Base-by-base conservation (phyloP, 2,888 invertebrate genomes). In the Heliothis peltigera region DNA sequence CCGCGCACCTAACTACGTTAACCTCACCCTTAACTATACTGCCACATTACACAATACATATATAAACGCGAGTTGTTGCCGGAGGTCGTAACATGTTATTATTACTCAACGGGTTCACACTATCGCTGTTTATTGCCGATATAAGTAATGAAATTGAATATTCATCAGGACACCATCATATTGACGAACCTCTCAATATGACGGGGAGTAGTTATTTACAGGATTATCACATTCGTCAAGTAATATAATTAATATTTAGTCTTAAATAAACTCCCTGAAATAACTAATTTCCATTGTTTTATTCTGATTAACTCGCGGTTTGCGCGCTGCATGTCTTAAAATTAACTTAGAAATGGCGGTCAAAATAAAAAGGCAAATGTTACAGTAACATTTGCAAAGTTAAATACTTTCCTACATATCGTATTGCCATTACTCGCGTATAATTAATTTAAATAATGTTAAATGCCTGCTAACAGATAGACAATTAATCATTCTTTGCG, bases 1-100 rank as follows among this genome's bases (percentile, higher is more conserved):
- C 85, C 81, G 74, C 55, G 48, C 56, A 66, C 64, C 66, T 75
- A 76, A 77, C 79, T 71, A 74, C 61, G 63, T 62, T 70, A 73
- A 73, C 57, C 64, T 61, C 57, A 15, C 59, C 60, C 18, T n/a
- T 68, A 52, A 58, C 64, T 65, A 65, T 58, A 63, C 52, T 44
- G 42, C 57, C 57, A 70, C 60, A 52, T 64, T 59, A 66, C 66
- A 71, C 64, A 63, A 63, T 52, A 54, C 39, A 43, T 51, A 54
- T 44, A 43, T 51, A 55, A 48, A 39, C 47, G 48, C 49, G 48
- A 62, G 66, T 64, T 52, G 46, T 43, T 49, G 15, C 21, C 19
- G 28, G 39, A 46, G 43, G n/a, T 39, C 42, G 6, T 28, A 44
- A 55, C 51, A 35, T 49, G 28, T 58, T 69, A 49, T 58, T 69